Evolutionary conservation across 2,888 invertebrate species (phyloP), one percentile per base, ranked within the genome.

Genomic region (Nomada ruficornis): DNA sequence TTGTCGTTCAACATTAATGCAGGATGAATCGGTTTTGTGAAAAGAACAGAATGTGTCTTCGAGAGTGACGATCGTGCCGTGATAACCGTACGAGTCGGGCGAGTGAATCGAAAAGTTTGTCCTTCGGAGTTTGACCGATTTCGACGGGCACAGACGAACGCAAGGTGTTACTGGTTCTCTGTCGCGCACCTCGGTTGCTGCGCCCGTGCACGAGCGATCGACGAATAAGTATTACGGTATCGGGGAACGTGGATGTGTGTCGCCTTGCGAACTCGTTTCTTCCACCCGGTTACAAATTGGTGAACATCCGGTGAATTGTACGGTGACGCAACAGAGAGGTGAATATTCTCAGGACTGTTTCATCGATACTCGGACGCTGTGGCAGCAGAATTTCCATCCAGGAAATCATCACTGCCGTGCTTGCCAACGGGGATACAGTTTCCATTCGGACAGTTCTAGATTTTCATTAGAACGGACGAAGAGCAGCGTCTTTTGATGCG

Each of bases 281-380:
- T 36, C 36, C n/a, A 42, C 15, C 47, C 50, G 71, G 47, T 57
- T 36, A 20, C 20, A 55, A 52, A 64, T 64, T 9, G 50, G 68
- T 36, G 78, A 76, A 55, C 11, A 55, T 70, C 36, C 26, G 50
- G 70, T 60, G 50, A 20, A 18, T 13, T 18, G 55, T 9, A 42
- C 59, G 65, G 77, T 59, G 77, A 74, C 60, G 36, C 67, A 57
- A 47, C n/a, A 54, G 42, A 54, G 29, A 54, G 50, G 62, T 20
- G 77, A 63, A 59, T 68, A 36, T 13, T 9, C 13, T 26, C 54
- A 7, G 44, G 54, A 60, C 52, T 18, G 54, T 26, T n/a, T 18
- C 15, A 47, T 15, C 18, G 50, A n/a, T 44, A 67, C 36, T 36
- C 36, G 36, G 5, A 36, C 36, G 36, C 36, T 7, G 36, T 10